Conservation (phyloP, 2,113 vertebrate genomes). For the Lethenteron reissneri region DNA sequence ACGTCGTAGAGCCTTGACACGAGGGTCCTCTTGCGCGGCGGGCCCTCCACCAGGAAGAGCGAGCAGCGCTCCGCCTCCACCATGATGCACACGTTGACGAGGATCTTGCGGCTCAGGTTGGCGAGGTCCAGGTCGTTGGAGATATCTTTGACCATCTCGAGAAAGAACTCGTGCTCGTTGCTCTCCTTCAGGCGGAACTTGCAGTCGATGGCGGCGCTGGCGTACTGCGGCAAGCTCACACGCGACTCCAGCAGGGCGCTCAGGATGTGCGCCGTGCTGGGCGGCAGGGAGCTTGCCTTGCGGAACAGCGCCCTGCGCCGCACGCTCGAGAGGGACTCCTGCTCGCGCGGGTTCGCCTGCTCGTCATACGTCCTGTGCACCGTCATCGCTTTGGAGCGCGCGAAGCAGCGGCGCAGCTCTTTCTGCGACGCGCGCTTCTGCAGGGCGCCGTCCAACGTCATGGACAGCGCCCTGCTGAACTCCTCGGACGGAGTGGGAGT, state of each 20-base stretch:
- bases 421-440: slow-evolving; percentile 65
- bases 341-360: slow-evolving; percentile 54
- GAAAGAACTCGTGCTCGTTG: slow-evolving; percentile 81
- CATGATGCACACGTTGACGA: slow-evolving; percentile 91
- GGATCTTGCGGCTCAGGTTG: slow-evolving; percentile 85
- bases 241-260: slow-evolving; percentile 88
- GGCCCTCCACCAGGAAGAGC: slow-evolving; percentile 69
- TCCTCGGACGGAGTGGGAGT: no score
- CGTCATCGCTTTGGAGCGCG: slow-evolving; percentile 73
- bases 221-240: slow-evolving; percentile 81
- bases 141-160: slow-evolving; percentile 95
- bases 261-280: slow-evolving; percentile 76
- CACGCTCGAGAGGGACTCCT: slow-evolving; percentile 76
- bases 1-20: slow-evolving; percentile 96
- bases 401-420: slow-evolving; percentile 81
- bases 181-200: slow-evolving; percentile 82
- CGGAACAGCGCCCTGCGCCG: slow-evolving; percentile 64
- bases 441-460: slow-evolving; percentile 31
- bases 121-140: slow-evolving; percentile 88
- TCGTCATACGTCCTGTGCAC: slow-evolving; percentile 89
- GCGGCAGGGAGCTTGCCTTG: slow-evolving; percentile 82
- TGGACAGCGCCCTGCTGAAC: slow-evolving; percentile 16
- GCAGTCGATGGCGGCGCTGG: slow-evolving; percentile 76
- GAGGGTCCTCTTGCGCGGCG: slow-evolving; percentile 63
- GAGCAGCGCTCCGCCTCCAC: slow-evolving; percentile 85